A percentile compares a stretch with the other conserved stretches of the same genome.
Conservation (phyloP, 2,797 vertebrate genomes). For the Rallus crepitans region DNA sequence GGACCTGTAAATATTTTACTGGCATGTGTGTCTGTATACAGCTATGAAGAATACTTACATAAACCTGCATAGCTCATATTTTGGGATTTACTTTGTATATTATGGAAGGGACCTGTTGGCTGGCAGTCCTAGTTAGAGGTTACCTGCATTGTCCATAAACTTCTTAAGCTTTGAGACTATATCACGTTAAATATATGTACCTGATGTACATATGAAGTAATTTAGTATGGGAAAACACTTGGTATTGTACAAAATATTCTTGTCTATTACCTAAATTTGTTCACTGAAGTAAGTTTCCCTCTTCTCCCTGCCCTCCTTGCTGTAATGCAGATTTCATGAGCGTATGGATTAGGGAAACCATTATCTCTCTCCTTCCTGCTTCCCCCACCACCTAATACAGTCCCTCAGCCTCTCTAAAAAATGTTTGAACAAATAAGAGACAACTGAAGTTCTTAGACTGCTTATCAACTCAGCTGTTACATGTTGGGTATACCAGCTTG, state of each 20-base stretch:
- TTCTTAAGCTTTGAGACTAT: neutral
- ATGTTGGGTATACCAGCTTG: rapidly evolving
- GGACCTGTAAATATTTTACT: neutral
- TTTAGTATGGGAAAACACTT: neutral
- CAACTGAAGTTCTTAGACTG: neutral
- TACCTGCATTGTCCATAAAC: neutral
- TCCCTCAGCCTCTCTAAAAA: neutral
- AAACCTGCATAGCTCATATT: neutral
- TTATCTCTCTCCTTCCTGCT: neutral
- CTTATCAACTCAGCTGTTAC: neutral
- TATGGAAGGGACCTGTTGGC: neutral
- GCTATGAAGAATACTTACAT: neutral
- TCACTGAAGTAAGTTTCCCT: neutral
- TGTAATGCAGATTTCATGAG: neutral
- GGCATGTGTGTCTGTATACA: rapidly evolving
- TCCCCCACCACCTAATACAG: neutral
- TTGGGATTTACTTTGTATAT: neutral
- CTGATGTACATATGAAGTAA: neutral
- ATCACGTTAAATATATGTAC: neutral
- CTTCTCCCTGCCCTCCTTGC: neutral
- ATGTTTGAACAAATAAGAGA: neutral
- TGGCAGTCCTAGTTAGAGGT: neutral
- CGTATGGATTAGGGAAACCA: neutral
- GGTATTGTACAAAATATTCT: neutral
- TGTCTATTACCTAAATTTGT: neutral